phyloP scores from a whole-genome alignment of 2,888 invertebrate species.

The Meteorus colon region DNA sequence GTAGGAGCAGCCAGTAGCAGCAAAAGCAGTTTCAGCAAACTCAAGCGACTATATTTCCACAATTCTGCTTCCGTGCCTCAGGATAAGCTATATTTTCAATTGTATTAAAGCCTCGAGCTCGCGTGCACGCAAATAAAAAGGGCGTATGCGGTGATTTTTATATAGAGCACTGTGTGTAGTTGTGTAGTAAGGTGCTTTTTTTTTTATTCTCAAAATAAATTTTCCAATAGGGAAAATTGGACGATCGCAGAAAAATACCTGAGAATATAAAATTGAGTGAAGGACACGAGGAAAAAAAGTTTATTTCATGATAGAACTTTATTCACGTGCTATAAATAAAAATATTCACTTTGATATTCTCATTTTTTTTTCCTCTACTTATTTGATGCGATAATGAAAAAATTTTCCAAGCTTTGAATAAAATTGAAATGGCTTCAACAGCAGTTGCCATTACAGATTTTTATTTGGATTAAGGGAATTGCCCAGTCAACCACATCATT shows the following conservation, averaged over 20 bases:
- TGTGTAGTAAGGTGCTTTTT: slow-evolving; percentile 30
- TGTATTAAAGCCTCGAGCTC: slow-evolving; percentile 52
- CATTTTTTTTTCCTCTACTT: background rate
- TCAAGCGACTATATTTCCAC: slow-evolving; percentile 14
- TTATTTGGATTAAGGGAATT: slow-evolving; percentile 2
- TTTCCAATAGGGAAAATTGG: slow-evolving; percentile 15
- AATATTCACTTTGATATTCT: background rate
- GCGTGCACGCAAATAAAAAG: slow-evolving; percentile 10
- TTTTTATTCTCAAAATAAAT: slow-evolving; percentile 21
- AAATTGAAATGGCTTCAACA: slow-evolving; percentile 17
- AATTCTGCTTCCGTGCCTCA: slow-evolving; percentile 37
- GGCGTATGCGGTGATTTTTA: slow-evolving; percentile 6
- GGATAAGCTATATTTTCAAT: slow-evolving; percentile 57
- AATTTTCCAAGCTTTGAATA: slow-evolving; percentile 22
- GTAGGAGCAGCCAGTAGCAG: slow-evolving; percentile 23
- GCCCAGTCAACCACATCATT: slow-evolving; percentile 21
- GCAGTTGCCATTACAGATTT: slow-evolving; percentile 7
- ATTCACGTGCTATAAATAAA: background rate
- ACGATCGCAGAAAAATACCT: background rate
- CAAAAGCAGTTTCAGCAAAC: slow-evolving; percentile 21
- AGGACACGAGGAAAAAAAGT: background rate
- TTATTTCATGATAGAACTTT: background rate
- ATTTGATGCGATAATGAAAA: slow-evolving; percentile 9
- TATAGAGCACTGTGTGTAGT: background rate
- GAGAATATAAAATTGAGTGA: background rate